Evolutionary conservation across 2,113 vertebrate genomes (phyloP), one percentile per base, ranked within the genome.

Genomic region (Phrynosoma blainvillii): DNA sequence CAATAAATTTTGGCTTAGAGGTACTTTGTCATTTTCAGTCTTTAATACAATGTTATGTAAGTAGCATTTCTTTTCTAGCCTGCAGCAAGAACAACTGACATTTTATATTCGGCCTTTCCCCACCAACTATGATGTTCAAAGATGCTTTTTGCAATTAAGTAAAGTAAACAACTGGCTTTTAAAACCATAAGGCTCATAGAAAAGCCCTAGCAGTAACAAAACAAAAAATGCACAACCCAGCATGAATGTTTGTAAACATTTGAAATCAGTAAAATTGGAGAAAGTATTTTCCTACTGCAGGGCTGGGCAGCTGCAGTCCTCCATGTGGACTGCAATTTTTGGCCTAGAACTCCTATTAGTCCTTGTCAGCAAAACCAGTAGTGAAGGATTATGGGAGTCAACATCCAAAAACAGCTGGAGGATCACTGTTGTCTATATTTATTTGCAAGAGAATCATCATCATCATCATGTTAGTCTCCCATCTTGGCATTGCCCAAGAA

Each of bases 131-230:
- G 79, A 83, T 70, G 52, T 76, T 91, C 66, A 42, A 82, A 93
- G 79, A 89, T 85, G 84, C 77, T 91, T 95, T 47, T 70, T 90
- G 82, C 81, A 86, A 93, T 91, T 94, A 90, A 91, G 71, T 66
- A 82, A 32, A 86, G 20, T 86, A 90, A 92, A 42, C 71, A 83
- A 56, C 65, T 91, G 86, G 56, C 82, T 93, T 91, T 75, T 87
- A 78, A 91, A 84, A 85, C 40, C 81, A 91, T 75, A 89, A 54
- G 88, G 87, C 71, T 59, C 89, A 85, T 74, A 77, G 82, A 87
- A 62, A 93, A 92, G 47, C 30, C 59, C 27, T 18, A 36, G 47
- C 70, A 84, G 66, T 76, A 79, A 91, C 74, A 54, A 54, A 75
- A 40, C 40, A 66, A 27, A 82, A 62, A 81, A 78, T 23, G 56